phyloP scores from a whole-genome alignment of 2,797 vertebrate species.

The Furcifer pardalis region DNA sequence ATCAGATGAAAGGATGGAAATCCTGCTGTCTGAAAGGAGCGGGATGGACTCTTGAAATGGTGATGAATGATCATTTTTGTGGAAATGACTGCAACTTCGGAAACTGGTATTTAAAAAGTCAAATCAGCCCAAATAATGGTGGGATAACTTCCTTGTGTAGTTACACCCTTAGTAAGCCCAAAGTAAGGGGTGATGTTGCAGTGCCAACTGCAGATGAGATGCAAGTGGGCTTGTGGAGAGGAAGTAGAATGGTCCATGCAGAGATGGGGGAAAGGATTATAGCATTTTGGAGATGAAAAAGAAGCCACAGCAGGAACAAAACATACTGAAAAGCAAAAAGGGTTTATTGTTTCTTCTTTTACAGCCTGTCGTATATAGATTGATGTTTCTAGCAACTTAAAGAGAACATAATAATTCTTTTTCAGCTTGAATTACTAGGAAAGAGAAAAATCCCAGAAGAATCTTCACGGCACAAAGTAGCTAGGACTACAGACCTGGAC shows the following conservation, averaged over 20 bases:
- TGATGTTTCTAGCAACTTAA: background rate
- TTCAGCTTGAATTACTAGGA: constrained; percentile 87
- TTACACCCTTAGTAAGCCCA: background rate
- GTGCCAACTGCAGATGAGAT: background rate
- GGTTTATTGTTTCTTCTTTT: background rate
- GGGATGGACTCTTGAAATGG: no score
- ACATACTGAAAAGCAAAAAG: background rate
- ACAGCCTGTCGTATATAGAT: background rate
- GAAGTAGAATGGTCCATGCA: background rate
- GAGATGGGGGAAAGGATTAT: background rate
- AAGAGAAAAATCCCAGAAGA: constrained; percentile 78
- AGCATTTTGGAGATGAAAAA: background rate
- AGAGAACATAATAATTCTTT: background rate
- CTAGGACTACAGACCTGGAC: background rate
- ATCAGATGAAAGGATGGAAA: no score
- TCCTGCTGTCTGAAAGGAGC: no score
- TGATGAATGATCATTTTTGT: no score
- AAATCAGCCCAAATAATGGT: no score
- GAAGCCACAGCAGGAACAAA: background rate
- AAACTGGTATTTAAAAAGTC: no score
- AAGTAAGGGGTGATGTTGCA: background rate
- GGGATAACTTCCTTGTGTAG: no score
- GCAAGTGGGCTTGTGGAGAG: background rate
- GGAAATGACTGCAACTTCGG: no score
- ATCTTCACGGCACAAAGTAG: constrained; percentile 65